Evolutionary conservation across 2,888 invertebrate genomes (phyloP).

Genomic region (Therioaphis trifolii): DNA sequence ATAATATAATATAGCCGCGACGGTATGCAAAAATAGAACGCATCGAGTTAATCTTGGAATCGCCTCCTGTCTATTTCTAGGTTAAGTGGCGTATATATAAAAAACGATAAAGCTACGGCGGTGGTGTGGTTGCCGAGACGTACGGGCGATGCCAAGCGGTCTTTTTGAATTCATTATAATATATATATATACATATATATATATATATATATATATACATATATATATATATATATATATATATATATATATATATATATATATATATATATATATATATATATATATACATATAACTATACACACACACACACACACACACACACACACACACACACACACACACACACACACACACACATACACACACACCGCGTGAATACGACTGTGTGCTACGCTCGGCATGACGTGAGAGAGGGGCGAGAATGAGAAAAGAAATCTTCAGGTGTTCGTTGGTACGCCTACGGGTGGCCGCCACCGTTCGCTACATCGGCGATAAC

Average conservation of each 20-base stretch:
- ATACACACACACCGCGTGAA: too few species aligned
- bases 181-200: neutral
- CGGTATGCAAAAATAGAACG: constrained; percentile 45
- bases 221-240: too few species aligned
- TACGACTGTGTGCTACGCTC: too few species aligned
- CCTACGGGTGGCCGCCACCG: constrained; percentile 48
- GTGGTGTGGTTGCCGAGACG: constrained; percentile 29
- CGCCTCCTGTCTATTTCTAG: constrained; percentile 58
- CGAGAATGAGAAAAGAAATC: neutral
- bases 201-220: neutral
- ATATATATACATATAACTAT: too few species aligned
- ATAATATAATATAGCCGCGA: constrained; percentile 3
- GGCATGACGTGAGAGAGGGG: neutral
- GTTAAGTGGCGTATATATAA: constrained; percentile 49
- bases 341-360: too few species aligned
- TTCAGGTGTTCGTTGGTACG: constrained; percentile 44
- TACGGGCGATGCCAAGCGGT: constrained; percentile 47
- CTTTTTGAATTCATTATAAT: constrained; percentile 39
- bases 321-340: too few species aligned
- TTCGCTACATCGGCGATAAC: constrained; percentile 55
- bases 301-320: too few species aligned
- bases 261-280: too few species aligned
- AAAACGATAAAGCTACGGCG: constrained; percentile 13
- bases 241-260: too few species aligned
- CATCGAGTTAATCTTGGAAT: constrained; percentile 60